These are phyloP conservation scores for Melanotaenia maccullochi DNA, from an alignment of 2,797 vertebrate genomes.

Conservation along the genomic window DNA sequence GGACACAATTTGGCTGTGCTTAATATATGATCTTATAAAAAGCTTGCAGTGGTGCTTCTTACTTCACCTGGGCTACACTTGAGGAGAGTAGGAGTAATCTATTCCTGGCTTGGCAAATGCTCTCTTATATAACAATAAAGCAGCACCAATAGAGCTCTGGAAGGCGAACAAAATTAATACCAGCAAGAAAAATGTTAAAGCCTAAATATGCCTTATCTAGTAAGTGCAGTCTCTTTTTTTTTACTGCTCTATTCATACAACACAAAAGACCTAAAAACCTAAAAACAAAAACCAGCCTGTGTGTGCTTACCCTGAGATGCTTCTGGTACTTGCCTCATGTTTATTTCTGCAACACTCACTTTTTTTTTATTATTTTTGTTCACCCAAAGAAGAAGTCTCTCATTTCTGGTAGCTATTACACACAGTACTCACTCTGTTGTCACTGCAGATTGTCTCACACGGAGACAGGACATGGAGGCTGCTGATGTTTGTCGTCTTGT, in stretches of 20 bases:
- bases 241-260: constrained; percentile 51
- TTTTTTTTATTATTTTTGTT: constrained; percentile 10
- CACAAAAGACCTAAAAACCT: constrained; percentile 9
- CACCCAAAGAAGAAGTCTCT: constrained; percentile 31
- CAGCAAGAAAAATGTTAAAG: constrained; percentile 50
- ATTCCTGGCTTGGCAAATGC: constrained; percentile 69
- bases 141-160: constrained; percentile 46
- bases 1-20: constrained; percentile 29
- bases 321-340: constrained; percentile 43
- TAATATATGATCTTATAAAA: constrained; percentile 57
- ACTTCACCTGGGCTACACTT: constrained; percentile 70
- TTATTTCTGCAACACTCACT: constrained; percentile 34
- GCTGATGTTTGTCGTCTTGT: constrained; percentile 42
- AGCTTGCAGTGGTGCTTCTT: constrained; percentile 60
- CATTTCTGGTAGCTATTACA: constrained; percentile 24
- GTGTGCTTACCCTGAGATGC: constrained; percentile 41
- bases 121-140: constrained; percentile 74
- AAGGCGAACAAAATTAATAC: constrained; percentile 57
- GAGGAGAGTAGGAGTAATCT: constrained; percentile 75
- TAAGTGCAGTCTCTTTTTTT: constrained; percentile 29
- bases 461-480: constrained; percentile 36
- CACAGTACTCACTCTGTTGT: constrained; percentile 62
- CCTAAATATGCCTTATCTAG: constrained; percentile 49
- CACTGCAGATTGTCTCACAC: constrained; percentile 53
- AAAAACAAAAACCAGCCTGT: constrained; percentile 38